These are phyloP conservation scores for Schizothorax lantsangensis DNA, from an alignment of 2,797 vertebrate species.

Conservation along the genomic window DNA sequence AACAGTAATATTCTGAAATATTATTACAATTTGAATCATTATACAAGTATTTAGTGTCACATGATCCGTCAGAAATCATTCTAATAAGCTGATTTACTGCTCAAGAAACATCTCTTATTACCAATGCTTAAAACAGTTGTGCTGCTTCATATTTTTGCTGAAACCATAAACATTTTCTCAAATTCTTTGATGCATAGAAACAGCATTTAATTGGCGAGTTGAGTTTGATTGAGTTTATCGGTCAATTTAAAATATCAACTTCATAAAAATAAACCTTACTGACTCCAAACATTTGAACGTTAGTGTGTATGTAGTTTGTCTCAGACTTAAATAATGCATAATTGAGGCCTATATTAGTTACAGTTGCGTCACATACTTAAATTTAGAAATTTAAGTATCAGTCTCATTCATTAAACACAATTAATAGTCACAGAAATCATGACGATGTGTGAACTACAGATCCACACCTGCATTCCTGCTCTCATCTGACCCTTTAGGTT, in stretches of 20 bases:
- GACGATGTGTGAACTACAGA: not conserved
- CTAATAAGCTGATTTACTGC: not conserved
- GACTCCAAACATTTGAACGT: not conserved
- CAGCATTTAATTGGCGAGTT: not conserved
- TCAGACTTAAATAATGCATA: not conserved
- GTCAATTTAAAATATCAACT: not conserved
- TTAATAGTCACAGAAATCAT: not conserved
- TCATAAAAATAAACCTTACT: not conserved
- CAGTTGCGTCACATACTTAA: not conserved
- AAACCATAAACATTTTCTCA: not conserved
- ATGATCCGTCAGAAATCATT: not conserved
- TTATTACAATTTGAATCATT: not conserved
- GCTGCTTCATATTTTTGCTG: not conserved
- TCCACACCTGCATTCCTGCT: conserved; percentile 18
- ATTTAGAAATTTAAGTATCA: not conserved
- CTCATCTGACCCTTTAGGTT: conserved; percentile 1
- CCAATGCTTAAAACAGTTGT: not conserved
- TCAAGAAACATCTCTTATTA: not conserved
- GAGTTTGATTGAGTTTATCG: not conserved
- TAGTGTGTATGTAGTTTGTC: not conserved
- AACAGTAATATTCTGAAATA: not conserved
- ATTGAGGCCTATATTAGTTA: not conserved
- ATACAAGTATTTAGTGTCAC: not conserved
- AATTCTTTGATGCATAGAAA: not conserved
- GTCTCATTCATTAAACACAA: not conserved